Evolutionary conservation across 2,113 vertebrate genomes (phyloP), one percentile per base, ranked within the genome.

Genomic region (Labeo rohita): DNA sequence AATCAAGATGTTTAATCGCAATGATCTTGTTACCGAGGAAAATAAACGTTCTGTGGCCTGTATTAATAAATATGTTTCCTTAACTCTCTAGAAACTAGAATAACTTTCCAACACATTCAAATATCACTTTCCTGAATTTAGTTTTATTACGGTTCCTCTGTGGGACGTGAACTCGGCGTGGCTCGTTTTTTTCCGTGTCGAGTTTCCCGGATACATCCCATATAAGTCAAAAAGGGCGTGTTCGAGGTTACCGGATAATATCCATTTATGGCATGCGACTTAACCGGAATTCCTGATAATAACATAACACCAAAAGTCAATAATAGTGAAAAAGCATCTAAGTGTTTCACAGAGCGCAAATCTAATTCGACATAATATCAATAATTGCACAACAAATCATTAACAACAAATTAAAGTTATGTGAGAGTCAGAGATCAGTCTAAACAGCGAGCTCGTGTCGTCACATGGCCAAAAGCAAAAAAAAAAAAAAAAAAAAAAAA

Each of bases 191-290:
- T 87, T 87, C 85, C 78, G 78, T 52, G 78, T 83, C 45, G 70
- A 63, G 66, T 93, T 94, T 94, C 91, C 95, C 96, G 97, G 97
- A 96, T 94, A 91, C 87, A 91, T 86, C 91, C 95, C 95, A 93
- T 96, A 92, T 96, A 95, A 93, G 95, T 91, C 81, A 74, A 63
- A 85, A 54, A 88, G 90, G 93, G 92, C 91, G 94, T 89, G 92
- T 85, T 90, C 86, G 82, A 21, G 50, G 56, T 90, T 83, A 90
- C 96, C 96, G 96, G 96, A 97, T 96, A 85, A 90, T 87, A 86
- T 90, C 96, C 96, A 95, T 96, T 94, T 96, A 95, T 96, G 96
- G 92, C 92, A 91, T 92, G n/a, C 90, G 87, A 81, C 80, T 77
- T 85, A 90, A 95, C 96, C 96, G 96, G 96, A 97, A 97, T 96